A percentile compares a stretch with the other conserved stretches of the same genome.
Conservation (phyloP, 1,140 invertebrate genomes). For the Coptotermes formosanus region DNA sequence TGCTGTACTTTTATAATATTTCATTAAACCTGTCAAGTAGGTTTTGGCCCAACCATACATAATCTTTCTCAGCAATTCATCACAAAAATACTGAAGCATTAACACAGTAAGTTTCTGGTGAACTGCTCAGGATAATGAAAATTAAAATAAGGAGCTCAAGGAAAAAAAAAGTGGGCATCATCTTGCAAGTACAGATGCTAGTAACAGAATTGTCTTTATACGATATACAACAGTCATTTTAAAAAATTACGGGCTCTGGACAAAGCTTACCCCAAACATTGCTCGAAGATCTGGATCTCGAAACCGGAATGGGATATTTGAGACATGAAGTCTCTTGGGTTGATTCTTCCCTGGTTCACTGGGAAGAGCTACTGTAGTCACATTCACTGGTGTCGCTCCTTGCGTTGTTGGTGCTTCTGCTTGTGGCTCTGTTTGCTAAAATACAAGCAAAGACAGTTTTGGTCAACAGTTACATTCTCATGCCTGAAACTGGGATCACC, state of each 20-base stretch:
- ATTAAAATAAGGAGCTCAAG: neutral
- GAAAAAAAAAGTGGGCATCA: neutral
- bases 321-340: constrained; percentile 89
- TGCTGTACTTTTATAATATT: too few relatives aligned
- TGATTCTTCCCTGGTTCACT: constrained; percentile 56
- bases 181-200: neutral
- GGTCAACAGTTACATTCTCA: too few relatives aligned
- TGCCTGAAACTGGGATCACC: too few relatives aligned
- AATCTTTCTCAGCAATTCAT: too few relatives aligned
- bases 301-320: constrained; percentile 99
- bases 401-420: constrained; percentile 43
- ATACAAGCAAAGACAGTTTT: constrained; percentile 30
- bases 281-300: constrained; percentile 95
- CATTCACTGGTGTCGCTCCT: constrained; percentile 39
- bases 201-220: neutral
- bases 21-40: too few relatives aligned
- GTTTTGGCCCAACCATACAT: too few relatives aligned
- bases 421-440: constrained; percentile 54
- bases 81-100: too few relatives aligned
- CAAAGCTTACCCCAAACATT: constrained; percentile 89
- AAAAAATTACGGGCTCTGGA: neutral
- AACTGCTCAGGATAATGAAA: too few relatives aligned
- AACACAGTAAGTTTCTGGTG: too few relatives aligned
- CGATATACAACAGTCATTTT: too few relatives aligned
- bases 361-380: constrained; percentile 41